Evolutionary conservation across 2,888 invertebrate species (phyloP), one percentile per base, ranked within the genome.

Genomic region (Drosophila subquinaria): DNA sequence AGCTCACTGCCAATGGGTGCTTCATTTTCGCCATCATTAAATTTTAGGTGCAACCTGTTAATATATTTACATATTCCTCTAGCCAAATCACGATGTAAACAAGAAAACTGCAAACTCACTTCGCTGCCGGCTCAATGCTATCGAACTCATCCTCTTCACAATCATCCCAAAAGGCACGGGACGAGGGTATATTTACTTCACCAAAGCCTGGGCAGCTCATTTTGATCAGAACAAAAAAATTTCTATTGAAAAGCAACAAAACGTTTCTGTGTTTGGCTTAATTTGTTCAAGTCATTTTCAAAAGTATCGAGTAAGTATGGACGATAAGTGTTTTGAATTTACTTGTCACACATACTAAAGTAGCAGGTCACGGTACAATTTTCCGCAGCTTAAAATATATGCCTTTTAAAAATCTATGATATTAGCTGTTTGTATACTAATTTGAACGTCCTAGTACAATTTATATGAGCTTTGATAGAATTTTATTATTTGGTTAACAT

Each of bases 81-180:
- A n/a, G 9, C 4, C 33, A 35, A 23, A 23, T 38, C 27, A 27
- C 13, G 3, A 47, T 33, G 53, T 40, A 50, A 62, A 48, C 23
- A 45, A 57, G 13, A 61, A 63, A 53, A 27, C 13, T 51, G 45
- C 53, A 9, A 9, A 71, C 70, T 75, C 69, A 91, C 91, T 88
- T 89, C 20, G 79, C 79, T 0, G 69, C 75, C 43, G 72, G 65
- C 20, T 80, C 61, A 15, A 79, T 52, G 30, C 36, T 69, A 3
- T 81, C 76, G 10, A 81, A 70, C n/a, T 88, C 91, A 55, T 91
- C 91, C 48, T 93, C 93, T 17, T 92, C 92, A 33, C 92, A 91
- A 42, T 92, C 93, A 76, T 93, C 93, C 92, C 92, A 93, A 64
- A 93, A 93, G 0, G 93, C 93, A n/a, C 93, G 86, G 2, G 93